phyloP scores from a whole-genome alignment of 2,888 invertebrate genomes.

The Temnothorax ravouxi region DNA sequence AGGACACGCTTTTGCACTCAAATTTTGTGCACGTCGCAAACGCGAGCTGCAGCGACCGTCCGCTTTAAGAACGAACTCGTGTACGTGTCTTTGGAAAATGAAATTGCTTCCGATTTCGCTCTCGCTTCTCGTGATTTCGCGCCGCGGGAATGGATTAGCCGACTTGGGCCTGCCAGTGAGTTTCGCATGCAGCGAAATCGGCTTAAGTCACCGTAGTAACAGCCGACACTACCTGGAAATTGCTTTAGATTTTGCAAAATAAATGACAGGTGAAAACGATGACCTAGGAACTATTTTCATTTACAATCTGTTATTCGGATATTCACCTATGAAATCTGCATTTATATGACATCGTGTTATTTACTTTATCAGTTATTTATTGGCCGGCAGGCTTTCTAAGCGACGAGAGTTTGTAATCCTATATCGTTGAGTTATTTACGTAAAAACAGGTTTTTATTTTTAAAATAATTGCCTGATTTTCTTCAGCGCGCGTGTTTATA shows the following conservation, averaged over 20 bases:
- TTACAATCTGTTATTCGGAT: constrained; percentile 30
- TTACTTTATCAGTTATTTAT: constrained; percentile 38
- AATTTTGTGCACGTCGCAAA: constrained; percentile 45
- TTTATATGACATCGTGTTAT: constrained; percentile 17
- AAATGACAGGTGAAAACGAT: constrained; percentile 64
- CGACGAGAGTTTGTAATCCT: not conserved
- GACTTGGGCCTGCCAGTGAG: constrained; percentile 23
- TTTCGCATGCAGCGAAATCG: constrained; percentile 56
- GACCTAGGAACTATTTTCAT: constrained; percentile 3
- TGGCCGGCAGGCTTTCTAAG: not conserved
- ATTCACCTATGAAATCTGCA: constrained; percentile 28
- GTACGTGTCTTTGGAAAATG: constrained; percentile 60
- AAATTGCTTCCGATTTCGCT: constrained; percentile 63
- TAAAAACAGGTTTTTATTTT: not conserved
- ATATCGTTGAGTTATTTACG: not conserved
- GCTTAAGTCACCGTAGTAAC: constrained; percentile 46
- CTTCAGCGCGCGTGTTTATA: not conserved
- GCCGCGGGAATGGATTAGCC: constrained; percentile 34
- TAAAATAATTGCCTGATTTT: constrained; percentile 4
- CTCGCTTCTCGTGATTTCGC: constrained; percentile 48
- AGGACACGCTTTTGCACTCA: constrained; percentile 54
- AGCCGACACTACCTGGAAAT: constrained; percentile 43
- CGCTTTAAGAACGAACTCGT: constrained; percentile 49
- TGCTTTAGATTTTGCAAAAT: constrained; percentile 55
- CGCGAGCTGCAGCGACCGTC: constrained; percentile 18